Evolutionary conservation across 2,797 vertebrate species (phyloP).

Genomic region (Allobates femoralis): DNA sequence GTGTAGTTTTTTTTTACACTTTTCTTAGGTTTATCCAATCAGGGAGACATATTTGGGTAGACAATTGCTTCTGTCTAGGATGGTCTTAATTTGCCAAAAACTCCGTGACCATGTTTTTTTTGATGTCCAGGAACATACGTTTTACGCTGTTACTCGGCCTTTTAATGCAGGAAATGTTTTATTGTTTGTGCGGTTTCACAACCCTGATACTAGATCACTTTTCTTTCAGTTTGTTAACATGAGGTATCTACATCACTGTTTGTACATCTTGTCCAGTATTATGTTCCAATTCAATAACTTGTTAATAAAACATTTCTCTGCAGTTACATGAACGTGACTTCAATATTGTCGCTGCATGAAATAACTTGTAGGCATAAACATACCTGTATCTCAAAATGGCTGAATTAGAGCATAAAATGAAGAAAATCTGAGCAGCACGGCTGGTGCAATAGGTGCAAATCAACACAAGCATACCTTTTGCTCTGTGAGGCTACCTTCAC

Average conservation of each 20-base stretch:
- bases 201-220: neutral
- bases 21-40: slow-evolving; percentile 17
- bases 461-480: too few species aligned
- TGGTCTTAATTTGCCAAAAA: slow-evolving; percentile 18
- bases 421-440: too few species aligned
- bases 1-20: neutral
- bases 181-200: slow-evolving; percentile 21
- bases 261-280: slow-evolving; percentile 44
- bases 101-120: slow-evolving; percentile 2
- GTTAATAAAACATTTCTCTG: slow-evolving; percentile 47
- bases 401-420: too few species aligned
- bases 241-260: slow-evolving; percentile 31
- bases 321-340: slow-evolving; percentile 14
- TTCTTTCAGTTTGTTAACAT: neutral
- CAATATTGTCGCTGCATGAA: slow-evolving; percentile 5
- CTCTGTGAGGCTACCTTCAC: too few species aligned
- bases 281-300: slow-evolving; percentile 40
- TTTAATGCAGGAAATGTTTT: slow-evolving; percentile 43
- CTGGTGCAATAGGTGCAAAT: too few species aligned
- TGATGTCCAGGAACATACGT: neutral
- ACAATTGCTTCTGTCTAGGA: neutral
- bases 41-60: slow-evolving; percentile 20
- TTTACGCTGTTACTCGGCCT: slow-evolving; percentile 7
- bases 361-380: neutral
- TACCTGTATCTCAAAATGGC: neutral